Evolutionary conservation across 2,113 vertebrate species (phyloP), one percentile per base, ranked within the genome.

Genomic region (Gymnobelideus leadbeateri): DNA sequence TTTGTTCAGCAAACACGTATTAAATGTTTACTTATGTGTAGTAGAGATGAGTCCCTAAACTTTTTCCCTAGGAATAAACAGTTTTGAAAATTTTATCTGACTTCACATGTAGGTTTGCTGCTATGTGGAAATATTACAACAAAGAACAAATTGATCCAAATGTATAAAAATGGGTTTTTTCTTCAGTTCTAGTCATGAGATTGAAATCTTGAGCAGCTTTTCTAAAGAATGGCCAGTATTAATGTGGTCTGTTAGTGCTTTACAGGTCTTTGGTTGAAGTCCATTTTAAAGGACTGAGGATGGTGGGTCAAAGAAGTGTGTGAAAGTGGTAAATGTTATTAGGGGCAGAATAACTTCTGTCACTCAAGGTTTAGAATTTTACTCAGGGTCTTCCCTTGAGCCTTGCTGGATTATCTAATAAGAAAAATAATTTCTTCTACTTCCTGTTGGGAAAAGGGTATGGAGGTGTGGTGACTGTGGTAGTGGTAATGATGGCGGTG

Each of bases 191-290:
- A 21, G 37, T 77, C 16, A 77, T 43, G 37, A n/a, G 68, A 43
- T 77, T 77, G 68, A n/a, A 77, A 43, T 77, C 68, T 77, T 77
- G 68, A 16, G 19, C 37, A 43, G 16, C 68, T 77, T 19, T 21
- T 77, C 37, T 77, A 77, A 77, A 77, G 37, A 43, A 77, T 77
- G 14, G 6, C 37, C 37, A 43, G 14, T 77, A 43, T 77, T 77
- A 77, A 1, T n/a, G 16, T 77, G n/a, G 31, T 77, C 31, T 77
- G 2, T 55, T 92, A 52, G 21, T 54, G 61, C 46, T 90, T 90
- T 96, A 95, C 46, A 93, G 37, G 21, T 92, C 52, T 46, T 90
- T 94, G 89, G 91, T 90, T 95, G 61, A 97, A 96, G 95, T 61
- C 94, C 89, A 37, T 94, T 47, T 61, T 57, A 95, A 94, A 31